Evolutionary conservation across 1,140 invertebrate species (phyloP), one percentile per base, ranked within the genome.

Genomic region (Euglossa dilemma): DNA sequence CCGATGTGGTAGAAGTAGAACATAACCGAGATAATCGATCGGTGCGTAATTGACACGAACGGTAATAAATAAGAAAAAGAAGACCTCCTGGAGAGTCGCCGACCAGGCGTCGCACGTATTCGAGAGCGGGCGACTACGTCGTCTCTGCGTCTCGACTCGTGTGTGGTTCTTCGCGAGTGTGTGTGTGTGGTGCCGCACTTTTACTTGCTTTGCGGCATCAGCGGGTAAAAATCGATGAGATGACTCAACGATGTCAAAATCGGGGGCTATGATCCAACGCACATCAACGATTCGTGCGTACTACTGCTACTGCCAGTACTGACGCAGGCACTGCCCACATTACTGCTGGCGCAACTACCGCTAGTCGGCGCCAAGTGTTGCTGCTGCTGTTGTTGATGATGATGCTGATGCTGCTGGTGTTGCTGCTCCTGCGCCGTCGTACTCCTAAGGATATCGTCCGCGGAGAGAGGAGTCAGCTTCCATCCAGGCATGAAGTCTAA

Each of bases 381-480:
- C 0, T 89, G 87, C 4, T 87, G 86, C 0, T 85, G 85, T 0
- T 90, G 87, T 0, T 87, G 85, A 0, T 87, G 83, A 5, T 90
- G 83, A 5, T 90, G 84, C 7, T 89, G 77, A 0, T 89, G 73
- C 2, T 66, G 63, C 0, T 66, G 82, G 57, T 89, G 92, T 57
- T 91, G 90, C 80, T 91, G 91, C 52, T 88, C 87, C 80, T 81
- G 84, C 56, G 76, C 85, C 85, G 83, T 93, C 84, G 93, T 94
- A 91, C 92, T 94, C 86, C 93, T 96, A 57, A 97, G 94, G 43
- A 97, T 95, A 88, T 97, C 96, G 83, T 97, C 96, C n/a, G 95
- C 95, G 85, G 95, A 95, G n/a, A 96, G 91, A 6, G 96, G 95
- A 25, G 96, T 95, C 54, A 96, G 91, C 90, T 96, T 96, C 93